Percentiles rank a stretch among this genome's conserved stretches.
phyloP scores from a whole-genome alignment of 2,888 invertebrate genomes.

The Apoda limacodes region DNA sequence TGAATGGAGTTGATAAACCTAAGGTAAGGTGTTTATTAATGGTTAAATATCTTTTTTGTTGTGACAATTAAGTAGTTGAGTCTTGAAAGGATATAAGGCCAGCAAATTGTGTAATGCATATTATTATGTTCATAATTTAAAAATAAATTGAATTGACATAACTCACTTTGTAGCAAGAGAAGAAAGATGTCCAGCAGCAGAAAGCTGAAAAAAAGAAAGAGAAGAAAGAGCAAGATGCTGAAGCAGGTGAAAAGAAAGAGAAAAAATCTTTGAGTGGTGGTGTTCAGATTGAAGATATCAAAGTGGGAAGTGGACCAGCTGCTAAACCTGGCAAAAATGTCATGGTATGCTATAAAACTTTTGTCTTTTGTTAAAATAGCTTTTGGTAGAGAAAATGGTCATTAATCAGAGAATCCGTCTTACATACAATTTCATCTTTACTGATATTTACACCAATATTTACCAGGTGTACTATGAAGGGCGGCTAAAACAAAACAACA shows the following conservation, averaged over 20 bases:
- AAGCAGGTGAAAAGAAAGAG: constrained; percentile 44
- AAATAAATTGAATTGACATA: too few relatives aligned
- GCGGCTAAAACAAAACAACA: constrained; percentile 83
- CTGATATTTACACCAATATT: constrained; percentile 1
- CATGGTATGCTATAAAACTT: constrained; percentile 43
- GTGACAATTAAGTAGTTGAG: too few relatives aligned
- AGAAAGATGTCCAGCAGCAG: constrained; percentile 41
- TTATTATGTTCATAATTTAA: too few relatives aligned
- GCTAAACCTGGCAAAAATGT: constrained; percentile 84
- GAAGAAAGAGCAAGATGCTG: constrained; percentile 19
- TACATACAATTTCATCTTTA: too few relatives aligned
- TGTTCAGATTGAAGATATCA: constrained; percentile 82
- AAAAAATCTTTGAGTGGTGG: constrained; percentile 79
- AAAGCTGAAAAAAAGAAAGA: constrained; percentile 37
- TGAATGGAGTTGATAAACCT: constrained; percentile 57
- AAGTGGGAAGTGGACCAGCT: constrained; percentile 80
- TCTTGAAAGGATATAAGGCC: too few relatives aligned
- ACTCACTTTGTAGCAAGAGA: constrained; percentile 51
- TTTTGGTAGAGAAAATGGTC: too few relatives aligned
- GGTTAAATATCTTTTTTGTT: too few relatives aligned
- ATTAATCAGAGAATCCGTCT: too few relatives aligned
- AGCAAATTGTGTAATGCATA: too few relatives aligned
- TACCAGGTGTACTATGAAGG: constrained; percentile 86
- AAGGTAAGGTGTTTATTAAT: too few relatives aligned
- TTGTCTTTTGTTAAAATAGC: too few relatives aligned